A percentile compares a stretch with the other conserved stretches of the same genome.
These are phyloP conservation scores for Rhynchonycteris naso DNA, from an alignment of 2,797 vertebrate species.

Conservation along the genomic window DNA sequence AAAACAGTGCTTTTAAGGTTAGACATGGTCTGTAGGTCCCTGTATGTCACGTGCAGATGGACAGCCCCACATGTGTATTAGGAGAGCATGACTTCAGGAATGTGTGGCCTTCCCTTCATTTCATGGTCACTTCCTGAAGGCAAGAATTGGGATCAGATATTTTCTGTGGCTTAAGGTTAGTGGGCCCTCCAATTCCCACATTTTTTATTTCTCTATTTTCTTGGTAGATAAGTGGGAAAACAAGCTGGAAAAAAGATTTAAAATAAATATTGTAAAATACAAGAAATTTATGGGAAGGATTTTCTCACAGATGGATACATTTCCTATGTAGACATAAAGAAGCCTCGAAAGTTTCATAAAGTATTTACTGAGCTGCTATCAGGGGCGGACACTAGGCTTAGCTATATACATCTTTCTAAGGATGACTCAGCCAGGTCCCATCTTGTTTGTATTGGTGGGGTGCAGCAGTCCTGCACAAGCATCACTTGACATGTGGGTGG, in stretches of 20 bases:
- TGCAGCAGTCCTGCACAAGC: neutral
- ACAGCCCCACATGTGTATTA: too few species aligned
- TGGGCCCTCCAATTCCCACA: neutral
- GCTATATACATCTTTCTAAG: too few species aligned
- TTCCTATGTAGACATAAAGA: slow-evolving; percentile 19
- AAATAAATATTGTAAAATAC: neutral
- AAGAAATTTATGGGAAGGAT: neutral
- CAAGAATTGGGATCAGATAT: neutral
- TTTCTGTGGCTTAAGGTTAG: neutral
- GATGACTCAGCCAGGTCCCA: neutral
- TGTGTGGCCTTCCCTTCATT: neutral
- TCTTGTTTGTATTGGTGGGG: neutral
- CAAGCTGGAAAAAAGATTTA: neutral
- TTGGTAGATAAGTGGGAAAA: neutral
- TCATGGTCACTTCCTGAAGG: neutral
- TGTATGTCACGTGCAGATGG: fast-evolving
- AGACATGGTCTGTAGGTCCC: neutral
- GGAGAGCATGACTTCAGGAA: neutral
- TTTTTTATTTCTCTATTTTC: neutral
- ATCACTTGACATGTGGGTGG: neutral
- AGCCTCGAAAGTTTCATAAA: neutral
- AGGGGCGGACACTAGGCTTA: neutral
- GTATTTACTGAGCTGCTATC: neutral
- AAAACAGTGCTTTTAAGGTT: neutral
- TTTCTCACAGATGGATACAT: neutral